Percentiles rank a stretch among this genome's conserved stretches.
These are phyloP conservation scores for Prionailurus viverrinus DNA, from an alignment of 2,113 vertebrate species.

Conservation along the genomic window DNA sequence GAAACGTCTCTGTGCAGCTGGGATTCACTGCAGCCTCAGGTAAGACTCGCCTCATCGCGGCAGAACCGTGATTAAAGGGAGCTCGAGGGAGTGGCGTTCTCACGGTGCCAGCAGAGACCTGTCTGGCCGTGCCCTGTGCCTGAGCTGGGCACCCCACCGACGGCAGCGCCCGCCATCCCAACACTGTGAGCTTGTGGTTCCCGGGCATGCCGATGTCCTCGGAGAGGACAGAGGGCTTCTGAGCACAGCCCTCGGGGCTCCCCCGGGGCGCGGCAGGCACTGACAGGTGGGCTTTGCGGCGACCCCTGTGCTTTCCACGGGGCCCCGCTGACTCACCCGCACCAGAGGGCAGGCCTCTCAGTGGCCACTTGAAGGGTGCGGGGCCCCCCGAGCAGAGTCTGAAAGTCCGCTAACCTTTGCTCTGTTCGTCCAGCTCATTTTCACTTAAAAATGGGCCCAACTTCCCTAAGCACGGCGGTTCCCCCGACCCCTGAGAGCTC, in stretches of 20 bases:
- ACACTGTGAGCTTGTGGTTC: background rate
- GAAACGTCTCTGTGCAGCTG: background rate
- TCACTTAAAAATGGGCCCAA: background rate
- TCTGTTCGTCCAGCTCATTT: background rate
- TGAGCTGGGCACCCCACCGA: background rate
- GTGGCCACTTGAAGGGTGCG: background rate
- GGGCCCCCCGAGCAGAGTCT: background rate
- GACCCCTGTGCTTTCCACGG: background rate
- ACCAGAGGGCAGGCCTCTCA: rapidly evolving
- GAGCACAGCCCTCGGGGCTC: background rate
- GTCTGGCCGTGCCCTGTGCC: background rate
- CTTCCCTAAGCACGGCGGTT: background rate
- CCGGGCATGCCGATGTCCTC: too few species aligned
- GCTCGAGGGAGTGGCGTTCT: background rate
- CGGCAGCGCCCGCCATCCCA: background rate
- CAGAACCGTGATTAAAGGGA: background rate
- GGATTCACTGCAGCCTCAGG: background rate
- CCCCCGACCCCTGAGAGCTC: background rate
- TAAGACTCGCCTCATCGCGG: rapidly evolving
- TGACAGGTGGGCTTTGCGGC: background rate
- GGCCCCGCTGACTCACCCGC: rapidly evolving
- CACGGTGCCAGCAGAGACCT: background rate
- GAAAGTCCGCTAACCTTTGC: background rate
- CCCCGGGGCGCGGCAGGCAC: background rate
- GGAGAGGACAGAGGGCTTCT: background rate